These are phyloP conservation scores for Clusia tigrina DNA, from an alignment of 2,888 invertebrate species.

Conservation along the genomic window DNA sequence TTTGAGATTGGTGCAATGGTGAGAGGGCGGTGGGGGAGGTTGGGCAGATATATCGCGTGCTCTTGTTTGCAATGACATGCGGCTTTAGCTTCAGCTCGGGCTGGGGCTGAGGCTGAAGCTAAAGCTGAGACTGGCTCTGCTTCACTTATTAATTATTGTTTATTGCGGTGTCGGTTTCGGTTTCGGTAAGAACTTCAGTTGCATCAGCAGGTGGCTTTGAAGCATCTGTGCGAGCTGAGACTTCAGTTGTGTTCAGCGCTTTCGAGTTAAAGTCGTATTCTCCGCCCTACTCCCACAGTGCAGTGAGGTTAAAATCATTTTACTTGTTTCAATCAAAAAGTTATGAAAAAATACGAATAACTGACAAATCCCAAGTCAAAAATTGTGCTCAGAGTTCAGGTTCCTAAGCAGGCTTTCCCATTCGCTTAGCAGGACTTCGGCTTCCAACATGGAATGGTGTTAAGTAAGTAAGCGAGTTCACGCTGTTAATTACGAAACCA, in stretches of 20 bases:
- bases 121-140: not conserved
- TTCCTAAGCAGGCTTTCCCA: no score
- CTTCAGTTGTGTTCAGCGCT: conserved; percentile 36
- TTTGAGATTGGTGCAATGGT: not conserved
- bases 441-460: no score
- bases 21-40: not conserved
- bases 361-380: no score
- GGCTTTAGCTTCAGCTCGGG: conserved; percentile 11
- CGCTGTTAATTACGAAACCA: no score
- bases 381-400: no score
- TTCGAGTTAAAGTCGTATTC: conserved; percentile 24
- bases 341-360: no score
- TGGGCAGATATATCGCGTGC: conserved; percentile 37
- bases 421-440: no score
- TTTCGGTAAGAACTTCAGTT: conserved; percentile 22
- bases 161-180: conserved; percentile 25
- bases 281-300: not conserved
- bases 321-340: no score
- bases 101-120: not conserved
- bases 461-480: no score
- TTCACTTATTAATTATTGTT: conserved; percentile 1
- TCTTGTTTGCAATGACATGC: conserved; percentile 32
- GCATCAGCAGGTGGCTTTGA: conserved; percentile 34
- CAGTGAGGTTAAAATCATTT: not conserved
- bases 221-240: conserved; percentile 26